Evolutionary conservation across 2,113 vertebrate genomes (phyloP), one percentile per base, ranked within the genome.

Genomic region (Xyrauchen texanus): DNA sequence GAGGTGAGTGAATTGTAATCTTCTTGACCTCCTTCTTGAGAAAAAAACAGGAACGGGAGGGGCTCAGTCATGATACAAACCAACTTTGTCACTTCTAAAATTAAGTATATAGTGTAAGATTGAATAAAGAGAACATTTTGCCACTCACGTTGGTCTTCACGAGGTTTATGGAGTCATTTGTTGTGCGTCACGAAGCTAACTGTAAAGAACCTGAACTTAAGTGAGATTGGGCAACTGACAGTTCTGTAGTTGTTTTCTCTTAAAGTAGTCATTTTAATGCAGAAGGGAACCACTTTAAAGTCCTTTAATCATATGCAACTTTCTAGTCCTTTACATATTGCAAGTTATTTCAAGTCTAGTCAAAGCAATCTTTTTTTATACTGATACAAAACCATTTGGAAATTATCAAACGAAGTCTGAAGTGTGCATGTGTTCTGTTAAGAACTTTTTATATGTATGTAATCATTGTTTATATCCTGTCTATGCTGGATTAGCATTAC

Each of bases 1-100:
- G 21, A 78, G 85, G 85, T 86, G 81, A 84, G 82, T 62, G 68
- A 70, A 60, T 57, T 64, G 45, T 66, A 68, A 55, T 69, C 49
- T 58, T 44, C 9, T 58, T 44, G 11, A 12, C 45, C 68, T 46
- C 70, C 21, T 46, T 53, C 47, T 10, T 9, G 16, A 13, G 64
- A n/a, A 74, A 79, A 76, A 34, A 34, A 77, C 60, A 72, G 13
- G 21, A 76, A 65, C 60, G 4, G 49, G 7, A 42, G 60, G 15
- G 44, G 8, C 70, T 49, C 16, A 58, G 57, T 34, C 8, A 65
- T 65, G 64, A 46, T 12, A 63, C 73, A 15, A 49, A 13, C 4
- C n/a, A 78, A 77, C n/a, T 57, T 77, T 70, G 13, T 73, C 47
- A 68, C 6, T 6, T 65, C 6, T 63, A 8, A 52, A 34, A 63